phyloP scores from a whole-genome alignment of 64 coral and sea anemone genomes.

The Orbicella faveolata region DNA sequence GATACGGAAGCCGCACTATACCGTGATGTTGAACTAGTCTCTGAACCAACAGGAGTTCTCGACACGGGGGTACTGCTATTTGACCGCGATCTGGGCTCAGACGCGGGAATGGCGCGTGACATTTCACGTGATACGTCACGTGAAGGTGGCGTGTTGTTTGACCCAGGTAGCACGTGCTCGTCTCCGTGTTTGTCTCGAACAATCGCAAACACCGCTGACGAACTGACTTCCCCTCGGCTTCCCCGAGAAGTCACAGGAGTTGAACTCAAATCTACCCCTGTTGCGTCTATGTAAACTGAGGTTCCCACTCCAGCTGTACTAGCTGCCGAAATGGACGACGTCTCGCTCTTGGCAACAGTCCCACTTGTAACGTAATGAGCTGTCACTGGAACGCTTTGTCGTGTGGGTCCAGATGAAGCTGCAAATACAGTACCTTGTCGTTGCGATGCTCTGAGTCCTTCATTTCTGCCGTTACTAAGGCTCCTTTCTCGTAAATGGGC shows the following conservation, averaged over 20 bases:
- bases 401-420: background rate
- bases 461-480: conserved; percentile 29
- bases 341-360: conserved; percentile 10
- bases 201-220: conserved; percentile 20
- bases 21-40: background rate
- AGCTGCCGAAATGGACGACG: background rate
- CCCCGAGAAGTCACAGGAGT: background rate
- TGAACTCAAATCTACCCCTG: conserved; percentile 2
- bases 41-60: background rate
- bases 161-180: background rate
- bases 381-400: conserved; percentile 19
- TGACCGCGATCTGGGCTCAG: background rate
- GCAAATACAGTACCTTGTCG: conserved; percentile 9
- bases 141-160: conserved; percentile 7
- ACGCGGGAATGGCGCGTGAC: background rate
- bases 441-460: conserved; percentile 8
- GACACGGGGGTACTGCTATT: background rate
- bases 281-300: background rate
- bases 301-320: conserved; percentile 3
- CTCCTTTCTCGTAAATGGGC: conserved; percentile 17
- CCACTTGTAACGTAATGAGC: conserved; percentile 23
- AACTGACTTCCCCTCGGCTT: background rate
- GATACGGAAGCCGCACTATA: background rate
- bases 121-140: conserved; percentile 26
- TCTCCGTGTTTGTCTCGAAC: conserved; percentile 30